Evolutionary conservation across 2,888 invertebrate species (phyloP).

Genomic region (Eupithecia abbreviata): DNA sequence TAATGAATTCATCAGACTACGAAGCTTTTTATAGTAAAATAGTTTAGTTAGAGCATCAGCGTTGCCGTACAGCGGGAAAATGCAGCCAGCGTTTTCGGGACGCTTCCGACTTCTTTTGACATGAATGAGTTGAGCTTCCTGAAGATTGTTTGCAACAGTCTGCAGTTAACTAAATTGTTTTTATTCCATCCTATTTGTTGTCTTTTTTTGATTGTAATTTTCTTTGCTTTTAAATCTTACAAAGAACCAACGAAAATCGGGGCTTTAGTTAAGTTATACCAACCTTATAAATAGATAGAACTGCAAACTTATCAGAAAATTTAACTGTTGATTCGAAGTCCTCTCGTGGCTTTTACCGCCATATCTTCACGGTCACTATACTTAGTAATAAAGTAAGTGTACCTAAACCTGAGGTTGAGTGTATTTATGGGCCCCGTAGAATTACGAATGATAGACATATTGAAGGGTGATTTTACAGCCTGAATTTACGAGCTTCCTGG

Average conservation of each 20-base stretch:
- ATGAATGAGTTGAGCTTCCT: too few relatives aligned
- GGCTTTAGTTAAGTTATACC: too few relatives aligned
- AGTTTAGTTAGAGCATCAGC: not conserved
- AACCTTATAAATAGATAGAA: not conserved
- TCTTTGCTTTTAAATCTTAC: too few relatives aligned
- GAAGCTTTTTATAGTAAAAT: not conserved
- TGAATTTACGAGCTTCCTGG: conserved; percentile 6
- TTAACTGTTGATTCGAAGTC: not conserved
- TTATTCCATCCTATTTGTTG: too few relatives aligned
- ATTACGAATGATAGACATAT: conserved; percentile 12
- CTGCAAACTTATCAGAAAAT: not conserved
- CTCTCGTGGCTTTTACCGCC: not conserved
- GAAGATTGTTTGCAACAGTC: too few relatives aligned
- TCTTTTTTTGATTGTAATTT: too few relatives aligned
- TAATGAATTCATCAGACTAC: not conserved
- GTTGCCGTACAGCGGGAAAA: too few relatives aligned
- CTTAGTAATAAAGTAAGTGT: conserved; percentile 7
- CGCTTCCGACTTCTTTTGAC: too few relatives aligned
- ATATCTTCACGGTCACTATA: not conserved
- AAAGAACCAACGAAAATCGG: too few relatives aligned
- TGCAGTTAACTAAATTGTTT: too few relatives aligned
- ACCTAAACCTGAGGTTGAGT: conserved; percentile 4
- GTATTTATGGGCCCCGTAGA: conserved; percentile 3
- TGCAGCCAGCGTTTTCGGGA: too few relatives aligned
- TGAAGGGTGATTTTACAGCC: conserved; percentile 11